A percentile compares a stretch with the other conserved stretches of the same genome.
Conservation (phyloP, 2,888 invertebrate genomes). For the Drosophila trichaetosa region DNA sequence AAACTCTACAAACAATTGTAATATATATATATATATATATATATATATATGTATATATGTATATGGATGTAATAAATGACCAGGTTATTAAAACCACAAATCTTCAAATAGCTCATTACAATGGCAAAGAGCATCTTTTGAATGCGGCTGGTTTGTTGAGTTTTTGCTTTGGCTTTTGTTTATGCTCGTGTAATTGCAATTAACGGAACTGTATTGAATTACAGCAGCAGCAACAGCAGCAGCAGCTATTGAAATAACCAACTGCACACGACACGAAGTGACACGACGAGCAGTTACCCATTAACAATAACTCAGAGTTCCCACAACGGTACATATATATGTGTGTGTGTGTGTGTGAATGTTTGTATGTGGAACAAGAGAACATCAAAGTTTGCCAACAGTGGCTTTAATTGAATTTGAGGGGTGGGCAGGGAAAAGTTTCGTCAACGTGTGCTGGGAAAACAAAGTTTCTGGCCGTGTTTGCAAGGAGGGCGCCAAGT, state of each 20-base stretch:
- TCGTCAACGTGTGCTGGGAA: conserved; percentile 17
- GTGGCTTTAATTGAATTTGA: conserved; percentile 50
- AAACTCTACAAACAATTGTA: background rate
- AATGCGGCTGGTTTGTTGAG: conserved; percentile 6
- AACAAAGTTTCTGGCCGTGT: conserved; percentile 24
- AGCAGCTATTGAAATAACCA: conserved; percentile 29
- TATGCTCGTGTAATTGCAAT: conserved; percentile 41
- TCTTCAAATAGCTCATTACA: background rate
- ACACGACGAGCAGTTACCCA: conserved; percentile 1
- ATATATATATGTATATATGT: background rate
- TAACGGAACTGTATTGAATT: conserved; percentile 52
- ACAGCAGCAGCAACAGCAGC: conserved; percentile 12
- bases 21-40: background rate
- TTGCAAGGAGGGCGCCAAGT: conserved; percentile 20
- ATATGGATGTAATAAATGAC: background rate
- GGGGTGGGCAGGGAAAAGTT: conserved; percentile 32
- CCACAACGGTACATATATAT: background rate
- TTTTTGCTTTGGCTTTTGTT: conserved; percentile 18
- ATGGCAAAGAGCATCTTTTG: background rate
- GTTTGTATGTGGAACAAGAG: background rate
- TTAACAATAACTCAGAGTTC: conserved; percentile 8
- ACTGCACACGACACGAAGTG: background rate
- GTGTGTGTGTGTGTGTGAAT: background rate
- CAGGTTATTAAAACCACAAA: conserved; percentile 16
- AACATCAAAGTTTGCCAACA: conserved; percentile 28